Conservation (phyloP, 2,888 invertebrate species). For the Eremobia ochroleuca region DNA sequence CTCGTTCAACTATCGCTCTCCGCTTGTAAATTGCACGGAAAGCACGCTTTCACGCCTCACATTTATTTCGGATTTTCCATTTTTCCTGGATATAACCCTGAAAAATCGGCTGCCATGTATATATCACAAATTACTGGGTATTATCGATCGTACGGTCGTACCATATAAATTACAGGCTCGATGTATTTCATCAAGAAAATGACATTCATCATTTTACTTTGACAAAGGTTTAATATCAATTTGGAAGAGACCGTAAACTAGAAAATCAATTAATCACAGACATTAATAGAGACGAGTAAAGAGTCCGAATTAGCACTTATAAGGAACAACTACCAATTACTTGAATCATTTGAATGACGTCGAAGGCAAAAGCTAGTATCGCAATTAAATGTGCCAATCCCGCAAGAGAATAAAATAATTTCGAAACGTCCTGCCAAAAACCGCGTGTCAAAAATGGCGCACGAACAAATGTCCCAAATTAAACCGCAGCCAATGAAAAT, state of each 20-base stretch:
- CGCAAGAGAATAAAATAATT: slow-evolving; percentile 36
- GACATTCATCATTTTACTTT: slow-evolving; percentile 35
- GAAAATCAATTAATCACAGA: neutral
- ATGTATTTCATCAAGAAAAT: slow-evolving; percentile 20
- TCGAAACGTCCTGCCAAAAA: slow-evolving; percentile 26
- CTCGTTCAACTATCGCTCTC: slow-evolving; percentile 29
- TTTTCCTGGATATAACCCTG: slow-evolving; percentile 66
- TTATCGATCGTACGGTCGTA: slow-evolving; percentile 55
- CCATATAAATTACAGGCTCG: slow-evolving; percentile 31
- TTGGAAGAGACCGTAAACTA: neutral
- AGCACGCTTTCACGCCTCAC: slow-evolving; percentile 55
- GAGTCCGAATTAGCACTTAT: neutral
- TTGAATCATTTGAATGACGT: neutral
- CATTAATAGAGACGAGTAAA: neutral
- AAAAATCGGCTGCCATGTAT: slow-evolving; percentile 67
- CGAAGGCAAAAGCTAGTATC: neutral
- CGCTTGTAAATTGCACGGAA: slow-evolving; percentile 35
- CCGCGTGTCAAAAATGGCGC: slow-evolving; percentile 50
- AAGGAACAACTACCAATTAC: neutral
- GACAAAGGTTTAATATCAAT: neutral
- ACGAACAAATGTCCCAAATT: slow-evolving; percentile 44
- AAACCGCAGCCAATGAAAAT: slow-evolving; percentile 55
- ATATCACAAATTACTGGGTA: slow-evolving; percentile 55
- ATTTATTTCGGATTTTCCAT: slow-evolving; percentile 71
- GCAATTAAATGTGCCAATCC: slow-evolving; percentile 35